Evolutionary conservation across 1,140 invertebrate species (phyloP).

Genomic region (Sitodiplosis mosellana): DNA sequence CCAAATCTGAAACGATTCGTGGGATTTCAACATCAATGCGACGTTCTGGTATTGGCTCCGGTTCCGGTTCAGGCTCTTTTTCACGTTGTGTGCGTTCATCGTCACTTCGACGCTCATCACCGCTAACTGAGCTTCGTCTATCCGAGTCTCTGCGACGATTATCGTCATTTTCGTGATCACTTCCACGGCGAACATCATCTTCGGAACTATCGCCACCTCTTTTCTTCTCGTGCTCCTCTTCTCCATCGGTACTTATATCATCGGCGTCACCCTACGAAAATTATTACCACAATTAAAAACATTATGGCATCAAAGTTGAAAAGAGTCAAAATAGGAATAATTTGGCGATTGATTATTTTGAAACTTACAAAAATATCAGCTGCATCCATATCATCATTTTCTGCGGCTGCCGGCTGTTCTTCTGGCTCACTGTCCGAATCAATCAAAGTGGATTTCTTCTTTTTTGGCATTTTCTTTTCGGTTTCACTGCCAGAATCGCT

Average conservation of each 20-base stretch:
- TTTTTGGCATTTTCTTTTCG: conserved; percentile 15
- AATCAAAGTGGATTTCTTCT: conserved; percentile 28
- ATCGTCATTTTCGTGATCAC: conserved; percentile 18
- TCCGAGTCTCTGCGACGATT: neutral
- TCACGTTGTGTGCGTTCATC: conserved; percentile 31
- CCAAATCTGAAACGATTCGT: conserved; percentile 80
- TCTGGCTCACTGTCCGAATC: conserved; percentile 27
- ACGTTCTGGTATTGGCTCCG: conserved; percentile 71
- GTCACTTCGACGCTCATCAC: conserved; percentile 17
- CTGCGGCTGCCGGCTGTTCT: conserved; percentile 12
- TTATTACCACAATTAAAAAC: too few relatives aligned
- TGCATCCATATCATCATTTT: conserved; percentile 35
- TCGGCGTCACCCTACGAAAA: conserved; percentile 73
- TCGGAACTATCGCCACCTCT: conserved; percentile 21
- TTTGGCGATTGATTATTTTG: too few relatives aligned
- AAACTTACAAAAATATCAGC: conserved; percentile 51
- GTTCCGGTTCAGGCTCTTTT: conserved; percentile 50
- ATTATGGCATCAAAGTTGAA: too few relatives aligned
- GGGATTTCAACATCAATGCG: conserved; percentile 93
- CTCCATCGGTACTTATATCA: conserved; percentile 71
- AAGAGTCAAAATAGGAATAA: too few relatives aligned
- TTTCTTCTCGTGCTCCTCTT: conserved; percentile 36
- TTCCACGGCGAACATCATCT: conserved; percentile 15
- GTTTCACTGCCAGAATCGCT: conserved; percentile 10
- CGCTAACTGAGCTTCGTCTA: conserved; percentile 19